Percentiles rank a stretch among this genome's conserved stretches.
phyloP scores from a whole-genome alignment of 53 echinoderm and acorn worm species.

The Hippasteria phrygiana region DNA sequence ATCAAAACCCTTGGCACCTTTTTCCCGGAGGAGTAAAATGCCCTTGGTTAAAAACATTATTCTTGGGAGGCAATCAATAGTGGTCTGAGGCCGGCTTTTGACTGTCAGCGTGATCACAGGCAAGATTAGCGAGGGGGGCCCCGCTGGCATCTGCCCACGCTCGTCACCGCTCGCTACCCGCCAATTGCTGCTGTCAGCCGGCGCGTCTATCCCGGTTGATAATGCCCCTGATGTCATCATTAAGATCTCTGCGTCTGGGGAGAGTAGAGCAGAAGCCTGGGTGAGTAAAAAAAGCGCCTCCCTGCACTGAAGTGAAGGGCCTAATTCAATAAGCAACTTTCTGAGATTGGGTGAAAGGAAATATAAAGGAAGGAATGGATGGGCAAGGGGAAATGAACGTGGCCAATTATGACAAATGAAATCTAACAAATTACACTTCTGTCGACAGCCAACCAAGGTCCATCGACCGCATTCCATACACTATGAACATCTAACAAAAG shows the following conservation, averaged over 20 bases:
- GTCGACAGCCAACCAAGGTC: neutral
- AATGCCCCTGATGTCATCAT: constrained; percentile 52
- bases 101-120: constrained; percentile 20
- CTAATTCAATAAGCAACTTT: neutral
- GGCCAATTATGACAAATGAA: neutral
- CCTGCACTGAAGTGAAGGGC: neutral
- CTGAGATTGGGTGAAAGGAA: neutral
- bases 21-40: constrained; percentile 15
- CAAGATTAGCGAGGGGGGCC: constrained; percentile 6
- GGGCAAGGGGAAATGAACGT: neutral
- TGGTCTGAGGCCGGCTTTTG: constrained; percentile 5
- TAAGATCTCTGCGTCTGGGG: constrained; percentile 21
- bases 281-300: neutral
- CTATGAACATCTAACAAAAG: too few species aligned
- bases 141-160: constrained; percentile 5
- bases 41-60: neutral
- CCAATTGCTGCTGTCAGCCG: constrained; percentile 49
- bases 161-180: constrained; percentile 24
- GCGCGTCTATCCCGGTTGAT: constrained; percentile 35
- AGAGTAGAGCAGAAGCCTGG: neutral
- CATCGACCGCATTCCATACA: too few species aligned
- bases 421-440: neutral
- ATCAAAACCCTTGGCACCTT: constrained; percentile 42
- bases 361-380: neutral
- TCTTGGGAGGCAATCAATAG: neutral